These are phyloP conservation scores for Xiphophorus hellerii DNA, from an alignment of 2,113 vertebrate genomes.

Conservation along the genomic window DNA sequence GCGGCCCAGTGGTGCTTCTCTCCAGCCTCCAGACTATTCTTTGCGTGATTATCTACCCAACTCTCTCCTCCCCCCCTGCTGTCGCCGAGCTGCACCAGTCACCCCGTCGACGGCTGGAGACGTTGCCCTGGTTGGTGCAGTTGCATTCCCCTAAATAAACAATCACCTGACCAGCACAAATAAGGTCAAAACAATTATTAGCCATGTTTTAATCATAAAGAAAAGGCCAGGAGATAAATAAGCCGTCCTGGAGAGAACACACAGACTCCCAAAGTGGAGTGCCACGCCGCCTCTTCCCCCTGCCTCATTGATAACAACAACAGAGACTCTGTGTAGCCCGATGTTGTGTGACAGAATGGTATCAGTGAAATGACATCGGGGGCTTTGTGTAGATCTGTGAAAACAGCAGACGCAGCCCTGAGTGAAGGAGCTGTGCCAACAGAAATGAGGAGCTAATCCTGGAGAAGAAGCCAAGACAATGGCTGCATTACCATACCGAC, in stretches of 20 bases:
- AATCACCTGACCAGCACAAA: conserved; percentile 7
- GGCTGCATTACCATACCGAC: conserved; percentile 46
- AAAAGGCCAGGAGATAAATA: neutral
- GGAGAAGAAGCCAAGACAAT: conserved; percentile 67
- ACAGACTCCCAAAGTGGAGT: conserved; percentile 20
- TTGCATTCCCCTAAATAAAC: neutral
- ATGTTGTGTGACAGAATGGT: conserved; percentile 48
- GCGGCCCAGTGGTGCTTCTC: conserved; percentile 44
- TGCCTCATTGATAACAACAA: conserved; percentile 39
- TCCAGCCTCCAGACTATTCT: conserved; percentile 35
- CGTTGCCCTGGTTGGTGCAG: conserved; percentile 17
- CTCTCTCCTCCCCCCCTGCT: conserved; percentile 39
- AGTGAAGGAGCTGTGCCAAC: conserved; percentile 58
- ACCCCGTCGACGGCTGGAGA: conserved; percentile 8
- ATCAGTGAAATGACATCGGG: conserved; percentile 70
- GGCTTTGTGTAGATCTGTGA: conserved; percentile 70
- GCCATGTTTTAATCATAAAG: neutral
- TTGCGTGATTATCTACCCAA: conserved; percentile 57
- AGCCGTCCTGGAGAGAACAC: neutral
- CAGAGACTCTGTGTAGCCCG: conserved; percentile 34
- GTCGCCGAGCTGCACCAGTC: conserved; percentile 51
- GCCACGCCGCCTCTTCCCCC: conserved; percentile 17
- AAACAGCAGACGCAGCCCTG: conserved; percentile 60
- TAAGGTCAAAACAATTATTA: conserved; percentile 12
- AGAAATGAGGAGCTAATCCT: conserved; percentile 73